Percentiles rank a stretch among this genome's conserved stretches.
Evolutionary conservation across 2,888 invertebrate species (phyloP).

Genomic region (Alviniconcha strummeri): DNA sequence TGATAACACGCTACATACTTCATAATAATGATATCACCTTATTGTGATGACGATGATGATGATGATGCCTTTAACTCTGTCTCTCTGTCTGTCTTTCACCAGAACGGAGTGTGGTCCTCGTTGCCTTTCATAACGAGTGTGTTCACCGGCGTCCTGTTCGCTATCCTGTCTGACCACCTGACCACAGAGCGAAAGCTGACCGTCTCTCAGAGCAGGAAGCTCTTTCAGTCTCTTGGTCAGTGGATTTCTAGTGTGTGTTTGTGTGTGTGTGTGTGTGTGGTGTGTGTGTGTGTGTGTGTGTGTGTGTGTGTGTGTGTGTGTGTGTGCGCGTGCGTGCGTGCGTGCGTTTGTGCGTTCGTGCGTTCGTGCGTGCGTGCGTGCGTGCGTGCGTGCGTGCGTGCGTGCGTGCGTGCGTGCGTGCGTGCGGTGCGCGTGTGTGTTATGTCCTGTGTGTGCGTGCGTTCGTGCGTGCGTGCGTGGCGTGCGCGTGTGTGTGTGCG

Average conservation of each 20-base stretch:
- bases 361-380: not conserved
- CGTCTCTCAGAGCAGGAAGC: not conserved
- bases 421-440: not conserved
- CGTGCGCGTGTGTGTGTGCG: not conserved
- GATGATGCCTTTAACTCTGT: too few relatives aligned
- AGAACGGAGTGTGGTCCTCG: too few relatives aligned
- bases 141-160: not conserved
- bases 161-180: not conserved
- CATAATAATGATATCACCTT: too few relatives aligned
- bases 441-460: not conserved
- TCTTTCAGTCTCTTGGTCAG: not conserved
- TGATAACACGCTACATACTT: too few relatives aligned
- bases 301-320: constrained; percentile 2
- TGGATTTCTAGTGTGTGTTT: not conserved
- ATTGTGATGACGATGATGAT: too few relatives aligned
- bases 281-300: constrained; percentile 11
- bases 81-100: too few relatives aligned
- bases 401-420: too few relatives aligned
- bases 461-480: not conserved
- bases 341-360: not conserved
- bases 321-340: not conserved
- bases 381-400: not conserved
- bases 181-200: too few relatives aligned
- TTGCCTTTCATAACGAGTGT: too few relatives aligned
- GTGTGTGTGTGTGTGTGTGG: not conserved